Evolutionary conservation across 2,888 invertebrate species (phyloP), one percentile per base, ranked within the genome.

Genomic region (Polietes domitor): DNA sequence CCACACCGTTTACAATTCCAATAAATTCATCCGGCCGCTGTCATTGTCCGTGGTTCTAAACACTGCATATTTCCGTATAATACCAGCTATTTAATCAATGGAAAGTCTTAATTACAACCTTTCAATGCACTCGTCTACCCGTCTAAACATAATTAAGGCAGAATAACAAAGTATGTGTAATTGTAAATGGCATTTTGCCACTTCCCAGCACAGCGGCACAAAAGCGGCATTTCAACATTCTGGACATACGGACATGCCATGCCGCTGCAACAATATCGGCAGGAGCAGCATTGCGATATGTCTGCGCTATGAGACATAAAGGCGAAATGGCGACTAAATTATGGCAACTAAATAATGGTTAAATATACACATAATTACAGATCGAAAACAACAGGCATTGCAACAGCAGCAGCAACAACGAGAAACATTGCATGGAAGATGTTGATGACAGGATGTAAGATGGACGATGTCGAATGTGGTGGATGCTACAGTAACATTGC

Each of bases 151-250:
- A 76, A 76, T 76, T 76, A 77, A 74, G 32, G 32, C 61, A 43
- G 19, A 68, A 77, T 75, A 53, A 37, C 75, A 72, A 78, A 76
- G 73, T 53, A 72, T 78, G 77, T 77, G 79, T 74, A 82, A 85
- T 85, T 85, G 68, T 80, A 80, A 82, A 85, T 85, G 85, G 77
- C 74, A 82, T 79, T 85, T 85, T 82, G 77, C 78, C 85, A 85
- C 85, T 82, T 80, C 15, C 32, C 63, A 58, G 55, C 26, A 37
- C 37, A 15, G 73, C 21, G 71, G n/a, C 19, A 58, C 50, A 61
- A 43, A 43, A 73, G 73, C 47, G 68, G 61, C 76, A 74, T 74
- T 74, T 55, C 61, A 53, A 68, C 77, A 83, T 83, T 83, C 74
- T 72, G 53, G 73, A 77, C 71, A 65, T 50, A 65, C 50, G 61